Percentiles rank a stretch among this genome's conserved stretches.
Conservation (phyloP, 2,888 invertebrate genomes). For the Busseola fusca region DNA sequence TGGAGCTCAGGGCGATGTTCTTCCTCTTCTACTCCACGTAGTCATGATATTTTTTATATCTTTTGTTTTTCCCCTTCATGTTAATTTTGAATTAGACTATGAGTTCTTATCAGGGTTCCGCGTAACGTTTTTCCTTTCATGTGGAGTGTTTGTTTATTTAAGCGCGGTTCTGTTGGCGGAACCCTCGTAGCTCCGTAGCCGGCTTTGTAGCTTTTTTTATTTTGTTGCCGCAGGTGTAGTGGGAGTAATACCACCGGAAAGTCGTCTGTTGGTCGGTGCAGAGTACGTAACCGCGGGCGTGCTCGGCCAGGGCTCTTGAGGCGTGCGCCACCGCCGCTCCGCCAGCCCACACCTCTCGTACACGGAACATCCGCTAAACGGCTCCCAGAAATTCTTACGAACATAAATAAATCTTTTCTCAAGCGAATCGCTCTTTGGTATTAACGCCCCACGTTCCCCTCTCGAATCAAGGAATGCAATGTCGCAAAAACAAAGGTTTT, state of each 20-base stretch:
- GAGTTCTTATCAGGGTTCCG: conserved; percentile 68
- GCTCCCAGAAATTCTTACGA: conserved; percentile 83
- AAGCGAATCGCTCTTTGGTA: conserved; percentile 85
- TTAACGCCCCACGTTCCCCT: conserved; percentile 78
- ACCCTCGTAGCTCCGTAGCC: conserved; percentile 78
- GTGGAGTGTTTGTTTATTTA: conserved; percentile 75
- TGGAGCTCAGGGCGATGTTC: conserved; percentile 75
- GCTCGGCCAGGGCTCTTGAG: conserved; percentile 88
- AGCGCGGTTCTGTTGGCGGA: conserved; percentile 76
- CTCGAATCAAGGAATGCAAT: conserved; percentile 86
- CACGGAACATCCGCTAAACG: conserved; percentile 82
- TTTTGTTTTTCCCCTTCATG: conserved; percentile 74
- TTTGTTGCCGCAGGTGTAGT: conserved; percentile 90
- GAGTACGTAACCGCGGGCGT: conserved; percentile 89
- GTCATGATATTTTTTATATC: conserved; percentile 74
- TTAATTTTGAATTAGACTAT: conserved; percentile 72
- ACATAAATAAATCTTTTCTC: conserved; percentile 85
- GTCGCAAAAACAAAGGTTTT: conserved; percentile 80
- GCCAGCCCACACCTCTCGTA: conserved; percentile 74
- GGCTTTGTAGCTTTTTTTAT: conserved; percentile 87
- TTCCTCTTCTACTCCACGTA: conserved; percentile 73
- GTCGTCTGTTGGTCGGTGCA: conserved; percentile 90
- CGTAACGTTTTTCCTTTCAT: conserved; percentile 67
- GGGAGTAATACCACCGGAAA: conserved; percentile 90
- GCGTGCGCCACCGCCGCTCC: conserved; percentile 66